These are phyloP conservation scores for Nyctibius bracteatus DNA, from an alignment of 2,113 vertebrate species.

Conservation along the genomic window DNA sequence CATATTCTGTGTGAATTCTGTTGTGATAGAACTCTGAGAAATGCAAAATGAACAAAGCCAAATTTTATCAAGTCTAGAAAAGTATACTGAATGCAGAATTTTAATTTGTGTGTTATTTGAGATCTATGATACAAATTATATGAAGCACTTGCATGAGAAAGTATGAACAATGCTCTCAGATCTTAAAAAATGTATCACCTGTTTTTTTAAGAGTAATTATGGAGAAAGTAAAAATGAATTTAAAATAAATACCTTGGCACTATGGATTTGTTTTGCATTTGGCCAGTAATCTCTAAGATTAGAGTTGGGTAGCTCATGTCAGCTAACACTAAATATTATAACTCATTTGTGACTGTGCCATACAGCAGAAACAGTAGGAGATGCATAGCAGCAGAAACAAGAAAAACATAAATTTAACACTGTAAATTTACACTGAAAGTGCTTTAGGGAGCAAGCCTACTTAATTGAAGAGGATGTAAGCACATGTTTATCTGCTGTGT, in stretches of 20 bases:
- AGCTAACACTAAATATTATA: conserved; percentile 53
- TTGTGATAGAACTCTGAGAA: background rate
- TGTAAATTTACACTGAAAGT: conserved; percentile 61
- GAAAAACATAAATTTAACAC: conserved; percentile 47
- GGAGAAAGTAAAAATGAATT: conserved; percentile 9
- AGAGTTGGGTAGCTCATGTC: conserved; percentile 24
- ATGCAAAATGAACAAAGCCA: background rate
- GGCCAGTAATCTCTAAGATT: conserved; percentile 33
- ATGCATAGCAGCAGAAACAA: conserved; percentile 34
- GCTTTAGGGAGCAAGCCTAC: conserved; percentile 14
- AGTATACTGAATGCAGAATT: background rate
- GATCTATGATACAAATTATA: background rate
- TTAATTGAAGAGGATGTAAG: conserved; percentile 19
- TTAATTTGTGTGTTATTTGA: background rate
- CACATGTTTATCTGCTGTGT: conserved; percentile 17
- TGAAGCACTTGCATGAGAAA: background rate
- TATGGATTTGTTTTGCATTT: conserved; percentile 45
- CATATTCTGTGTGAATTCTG: background rate
- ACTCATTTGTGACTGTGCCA: conserved; percentile 34
- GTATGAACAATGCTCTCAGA: background rate
- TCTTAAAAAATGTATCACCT: background rate
- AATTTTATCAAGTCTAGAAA: background rate
- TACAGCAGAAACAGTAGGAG: conserved; percentile 42
- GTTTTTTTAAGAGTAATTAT: background rate
- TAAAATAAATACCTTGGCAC: conserved; percentile 12